Base-by-base conservation (phyloP, 2,888 invertebrate species). In the Noctuana brunneofusca region DNA sequence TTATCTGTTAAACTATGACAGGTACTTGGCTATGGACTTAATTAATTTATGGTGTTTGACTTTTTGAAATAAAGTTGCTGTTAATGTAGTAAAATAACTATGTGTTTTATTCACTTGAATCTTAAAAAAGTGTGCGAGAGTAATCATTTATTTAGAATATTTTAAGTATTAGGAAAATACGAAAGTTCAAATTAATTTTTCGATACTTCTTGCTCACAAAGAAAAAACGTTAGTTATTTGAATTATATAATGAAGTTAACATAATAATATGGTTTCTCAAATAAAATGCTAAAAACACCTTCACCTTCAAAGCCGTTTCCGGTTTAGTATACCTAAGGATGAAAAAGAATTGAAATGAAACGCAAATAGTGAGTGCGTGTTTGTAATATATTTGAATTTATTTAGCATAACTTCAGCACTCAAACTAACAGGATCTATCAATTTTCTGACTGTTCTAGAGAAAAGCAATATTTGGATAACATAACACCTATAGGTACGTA, bases 371-470 rank as follows among this genome's bases (percentile, higher is more conserved):
- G 65, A 66, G 69, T 70, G 69, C 67, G 59, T 66, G 66, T 63
- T 74, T 67, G n/a, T 64, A 65, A 68, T 76, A 68, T 69, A 70
- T 74, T 75, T 70, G 70, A 71, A 68, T 68, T 66, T 66, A 67
- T 71, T 78, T 71, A 75, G 75, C 78, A 76, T 75, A 77, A 79
- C 77, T 75, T 72, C 80, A 79, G 79, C 80, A 72, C 69, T 71
- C 71, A 74, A 67, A 63, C 73, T 74, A 73, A 73, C 66, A 68
- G 74, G 69, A 71, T 73, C 73, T 80, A 81, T 70, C 65, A 65
- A 68, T 67, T 66, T 67, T 73, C 69, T 73, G 71, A 75, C 74
- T 70, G 68, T 69, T 70, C 81, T 85, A 83, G 77, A 79, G 75
- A 75, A 77, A 84, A 85, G 80, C 81, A 83, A 85, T 55, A 60